Conservation (phyloP, 2,888 invertebrate genomes). For the Saturnia japonica region DNA sequence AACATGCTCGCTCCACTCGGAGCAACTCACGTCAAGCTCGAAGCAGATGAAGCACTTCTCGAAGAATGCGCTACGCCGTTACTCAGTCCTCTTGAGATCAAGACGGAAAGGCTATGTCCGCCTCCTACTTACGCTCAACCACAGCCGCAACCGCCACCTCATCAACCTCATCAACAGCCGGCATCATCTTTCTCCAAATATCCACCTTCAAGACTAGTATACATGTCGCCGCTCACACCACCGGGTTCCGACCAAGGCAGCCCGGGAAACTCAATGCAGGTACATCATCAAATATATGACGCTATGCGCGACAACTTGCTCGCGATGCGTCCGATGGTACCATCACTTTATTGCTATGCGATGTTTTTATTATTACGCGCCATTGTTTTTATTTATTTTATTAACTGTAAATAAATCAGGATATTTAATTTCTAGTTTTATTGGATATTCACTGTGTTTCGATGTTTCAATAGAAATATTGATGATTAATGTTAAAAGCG, state of each 20-base stretch:
- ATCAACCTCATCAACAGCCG: slow-evolving; percentile 61
- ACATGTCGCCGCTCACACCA: slow-evolving; percentile 92
- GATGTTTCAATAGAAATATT: neutral
- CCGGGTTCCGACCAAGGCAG: slow-evolving; percentile 94
- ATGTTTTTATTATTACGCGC: slow-evolving; percentile 26
- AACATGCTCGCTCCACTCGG: slow-evolving; percentile 89
- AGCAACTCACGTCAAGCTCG: slow-evolving; percentile 88
- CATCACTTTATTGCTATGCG: slow-evolving; percentile 61
- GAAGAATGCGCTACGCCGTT: slow-evolving; percentile 86
- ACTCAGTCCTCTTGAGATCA: slow-evolving; percentile 90
- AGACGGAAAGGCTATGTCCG: slow-evolving; percentile 86
- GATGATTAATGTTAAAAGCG: slow-evolving; percentile 26
- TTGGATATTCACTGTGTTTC: neutral
- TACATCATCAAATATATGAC: slow-evolving; percentile 35
- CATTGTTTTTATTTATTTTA: neutral
- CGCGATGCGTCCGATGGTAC: slow-evolving; percentile 58
- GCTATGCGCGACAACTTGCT: slow-evolving; percentile 23
- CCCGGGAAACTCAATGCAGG: slow-evolving; percentile 86
- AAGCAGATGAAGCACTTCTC: slow-evolving; percentile 83
- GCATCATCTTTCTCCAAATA: slow-evolving; percentile 69
- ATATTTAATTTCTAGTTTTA: neutral
- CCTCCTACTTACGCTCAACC: slow-evolving; percentile 77
- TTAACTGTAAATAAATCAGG: neutral
- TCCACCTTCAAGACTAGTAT: slow-evolving; percentile 81
- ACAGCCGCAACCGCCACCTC: slow-evolving; percentile 57